phyloP scores from a whole-genome alignment of 1,140 invertebrate species.

The Zaprionus taronus region DNA sequence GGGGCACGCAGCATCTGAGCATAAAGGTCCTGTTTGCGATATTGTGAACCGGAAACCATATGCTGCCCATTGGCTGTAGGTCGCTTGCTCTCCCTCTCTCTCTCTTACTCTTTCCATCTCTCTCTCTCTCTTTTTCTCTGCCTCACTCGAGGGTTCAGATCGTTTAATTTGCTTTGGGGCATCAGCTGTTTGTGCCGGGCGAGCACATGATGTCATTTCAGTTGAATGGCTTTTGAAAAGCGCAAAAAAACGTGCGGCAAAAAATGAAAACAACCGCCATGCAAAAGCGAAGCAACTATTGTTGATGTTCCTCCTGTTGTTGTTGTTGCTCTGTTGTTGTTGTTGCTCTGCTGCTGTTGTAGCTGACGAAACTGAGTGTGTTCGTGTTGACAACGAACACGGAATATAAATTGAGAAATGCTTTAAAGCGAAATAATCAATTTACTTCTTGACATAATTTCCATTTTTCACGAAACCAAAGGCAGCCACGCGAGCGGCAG shows the following conservation, averaged over 20 bases:
- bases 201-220: constrained; percentile 83
- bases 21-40: constrained; percentile 1
- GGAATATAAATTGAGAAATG: constrained; percentile 84
- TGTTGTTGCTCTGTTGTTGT: constrained; percentile 3
- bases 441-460: constrained; percentile 84
- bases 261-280: constrained; percentile 30
- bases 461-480: constrained; percentile 83
- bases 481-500: constrained; percentile 60
- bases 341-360: constrained; percentile 1
- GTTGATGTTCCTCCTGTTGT: constrained; percentile 40
- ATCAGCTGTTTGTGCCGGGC: constrained; percentile 60
- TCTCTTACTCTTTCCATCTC: neutral
- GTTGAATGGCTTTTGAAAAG: constrained; percentile 63
- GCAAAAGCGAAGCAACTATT: constrained; percentile 59
- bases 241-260: constrained; percentile 38
- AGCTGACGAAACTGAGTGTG: constrained; percentile 70
- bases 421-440: constrained; percentile 84
- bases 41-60: constrained; percentile 67
- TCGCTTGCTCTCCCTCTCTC: neutral
- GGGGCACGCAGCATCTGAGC: neutral
- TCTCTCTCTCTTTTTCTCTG: neutral
- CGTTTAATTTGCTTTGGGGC: constrained; percentile 61
- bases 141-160: constrained; percentile 42
- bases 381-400: constrained; percentile 81
- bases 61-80: constrained; percentile 41